Conservation (phyloP, 2,888 invertebrate genomes). For the Lissocephala sabroskyi region DNA sequence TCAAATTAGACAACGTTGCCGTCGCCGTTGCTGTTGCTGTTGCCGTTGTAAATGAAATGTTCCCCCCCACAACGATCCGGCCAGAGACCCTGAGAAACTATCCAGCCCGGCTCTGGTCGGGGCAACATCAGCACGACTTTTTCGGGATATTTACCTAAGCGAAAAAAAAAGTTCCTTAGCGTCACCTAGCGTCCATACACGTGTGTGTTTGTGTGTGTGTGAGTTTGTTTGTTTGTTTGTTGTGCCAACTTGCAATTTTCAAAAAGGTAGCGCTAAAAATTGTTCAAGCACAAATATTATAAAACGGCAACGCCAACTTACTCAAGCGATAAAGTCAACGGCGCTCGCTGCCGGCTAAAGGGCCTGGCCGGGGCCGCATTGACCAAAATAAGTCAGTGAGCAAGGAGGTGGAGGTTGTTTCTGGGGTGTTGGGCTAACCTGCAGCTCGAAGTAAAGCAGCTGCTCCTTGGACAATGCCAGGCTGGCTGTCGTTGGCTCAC, state of each 20-base stretch:
- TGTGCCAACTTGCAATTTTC: conserved; percentile 54
- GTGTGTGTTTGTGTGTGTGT: neutral
- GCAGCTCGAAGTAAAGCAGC: conserved; percentile 51
- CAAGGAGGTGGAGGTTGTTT: no score
- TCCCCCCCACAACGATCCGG: no score
- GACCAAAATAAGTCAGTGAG: neutral
- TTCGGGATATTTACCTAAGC: conserved; percentile 57
- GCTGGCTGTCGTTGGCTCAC: conserved; percentile 23
- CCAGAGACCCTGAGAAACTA: no score
- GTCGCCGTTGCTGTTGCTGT: no score
- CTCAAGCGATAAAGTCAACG: conserved; percentile 54
- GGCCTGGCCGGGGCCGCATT: neutral
- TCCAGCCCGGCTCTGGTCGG: no score
- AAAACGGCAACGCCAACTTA: conserved; percentile 56
- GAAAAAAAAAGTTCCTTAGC: conserved; percentile 39
- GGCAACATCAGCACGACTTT: conserved; percentile 20
- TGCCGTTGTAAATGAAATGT: conserved; percentile 40
- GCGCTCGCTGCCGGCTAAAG: conserved; percentile 9
- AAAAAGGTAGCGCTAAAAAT: conserved; percentile 58
- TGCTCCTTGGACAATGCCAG: conserved; percentile 54
- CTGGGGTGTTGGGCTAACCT: neutral
- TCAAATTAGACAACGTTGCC: conserved; percentile 38
- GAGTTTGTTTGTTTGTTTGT: neutral
- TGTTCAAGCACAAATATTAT: conserved; percentile 62
- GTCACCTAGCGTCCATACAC: conserved; percentile 31